Evolutionary conservation across 1,140 invertebrate genomes (phyloP), one percentile per base, ranked within the genome.

Genomic region (Rhopalosiphum maidis): DNA sequence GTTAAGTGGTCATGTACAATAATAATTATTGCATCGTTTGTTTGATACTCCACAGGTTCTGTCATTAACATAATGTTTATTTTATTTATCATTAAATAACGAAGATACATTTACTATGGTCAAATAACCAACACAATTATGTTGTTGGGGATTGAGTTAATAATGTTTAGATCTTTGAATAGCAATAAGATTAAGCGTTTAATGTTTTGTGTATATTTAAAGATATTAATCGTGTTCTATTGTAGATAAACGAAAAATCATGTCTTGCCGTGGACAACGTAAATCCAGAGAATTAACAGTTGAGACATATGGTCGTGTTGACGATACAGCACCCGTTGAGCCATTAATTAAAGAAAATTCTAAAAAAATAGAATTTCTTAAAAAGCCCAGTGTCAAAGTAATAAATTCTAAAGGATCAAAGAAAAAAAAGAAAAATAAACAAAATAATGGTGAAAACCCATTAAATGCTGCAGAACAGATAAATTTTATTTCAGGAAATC

Each of bases 401-500:
- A 37, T 37, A 41, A 82, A 93, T 94, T 77, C 94, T 93, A 51
- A 93, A 21, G 68, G n/a, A 30, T 86, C 41, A 41, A 94, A 95
- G 87, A 94, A 94, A 93, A 95, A 94, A 35, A 95, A 94, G 37
- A 95, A 95, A 94, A 94, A 94, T 43, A 94, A 94, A 48, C 94
- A 94, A 43, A 94, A 94, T 5, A 95, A 95, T 8, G 95, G 94
- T 94, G 94, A 43, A 95, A 95, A 94, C 95, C 95, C 94, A 94
- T 94, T 95, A 41, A 90, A 68, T 91, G n/a, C 37, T 22, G 41
- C 43, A 87, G 95, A 54, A 95, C 95, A 86, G 94, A 97, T 98
- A n/a, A 96, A 96, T 91, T 99, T 99, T 95, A 98, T 98, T 94
- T 99, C 97, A 95, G 99, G 99, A 5, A 99, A 99, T 96, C 99